These are phyloP conservation scores for Heterotis niloticus DNA, from an alignment of 2,113 vertebrate species.

Conservation along the genomic window DNA sequence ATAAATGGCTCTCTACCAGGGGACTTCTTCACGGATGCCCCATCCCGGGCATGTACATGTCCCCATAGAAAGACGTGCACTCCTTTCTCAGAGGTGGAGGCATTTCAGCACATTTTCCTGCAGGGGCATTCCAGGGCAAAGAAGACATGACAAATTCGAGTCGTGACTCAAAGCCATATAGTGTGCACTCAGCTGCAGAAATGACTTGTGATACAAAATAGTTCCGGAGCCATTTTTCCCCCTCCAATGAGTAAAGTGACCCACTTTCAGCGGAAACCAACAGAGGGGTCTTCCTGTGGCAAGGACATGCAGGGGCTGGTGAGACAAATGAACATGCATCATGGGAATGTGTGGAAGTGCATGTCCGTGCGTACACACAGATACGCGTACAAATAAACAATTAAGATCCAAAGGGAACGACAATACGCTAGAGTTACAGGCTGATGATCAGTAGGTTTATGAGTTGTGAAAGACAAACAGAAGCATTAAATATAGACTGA, in stretches of 20 bases:
- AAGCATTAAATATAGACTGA: no score
- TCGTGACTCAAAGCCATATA: conserved; percentile 4
- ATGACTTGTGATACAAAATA: conserved; percentile 22
- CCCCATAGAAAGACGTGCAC: no score
- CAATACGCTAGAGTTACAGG: no score
- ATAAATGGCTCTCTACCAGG: no score
- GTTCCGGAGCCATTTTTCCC: conserved; percentile 13
- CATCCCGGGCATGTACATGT: no score
- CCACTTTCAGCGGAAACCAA: conserved; percentile 48
- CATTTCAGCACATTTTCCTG: no score
- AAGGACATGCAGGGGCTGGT: conserved; percentile 32
- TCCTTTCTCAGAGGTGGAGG: no score
- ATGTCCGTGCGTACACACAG: conserved; percentile 26
- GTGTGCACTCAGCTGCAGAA: conserved; percentile 9
- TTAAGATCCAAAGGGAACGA: no score
- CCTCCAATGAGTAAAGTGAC: conserved; percentile 36
- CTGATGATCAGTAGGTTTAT: no score
- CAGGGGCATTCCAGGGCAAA: no score
- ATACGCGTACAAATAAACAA: not conserved
- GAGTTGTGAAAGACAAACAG: no score
- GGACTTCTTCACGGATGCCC: no score
- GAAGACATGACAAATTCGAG: not conserved
- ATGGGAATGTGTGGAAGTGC: conserved; percentile 47
- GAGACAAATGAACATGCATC: conserved; percentile 52
- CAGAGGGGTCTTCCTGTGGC: conserved; percentile 50